Evolutionary conservation across 2,888 invertebrate species (phyloP).

Genomic region (Cerastis leucographa): DNA sequence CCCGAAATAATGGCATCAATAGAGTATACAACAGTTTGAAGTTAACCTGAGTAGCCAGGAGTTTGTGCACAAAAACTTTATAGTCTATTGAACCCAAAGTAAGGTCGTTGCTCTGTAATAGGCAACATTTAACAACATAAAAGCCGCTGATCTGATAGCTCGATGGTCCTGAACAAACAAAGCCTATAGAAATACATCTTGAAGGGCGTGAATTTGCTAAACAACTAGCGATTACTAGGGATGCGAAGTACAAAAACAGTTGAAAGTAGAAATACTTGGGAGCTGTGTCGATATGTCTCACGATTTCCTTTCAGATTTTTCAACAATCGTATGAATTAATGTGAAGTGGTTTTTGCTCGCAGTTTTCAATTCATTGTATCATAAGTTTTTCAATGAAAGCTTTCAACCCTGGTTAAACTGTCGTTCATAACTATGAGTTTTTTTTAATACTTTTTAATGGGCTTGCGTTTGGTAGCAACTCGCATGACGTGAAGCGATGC

Average conservation of each 20-base stretch:
- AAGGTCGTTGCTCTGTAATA: slow-evolving; percentile 43
- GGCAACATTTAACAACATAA: neutral
- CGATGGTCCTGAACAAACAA: slow-evolving; percentile 55
- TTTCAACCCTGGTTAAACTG: neutral
- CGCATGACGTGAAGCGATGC: too few species aligned
- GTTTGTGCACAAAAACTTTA: neutral
- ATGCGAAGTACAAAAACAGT: neutral
- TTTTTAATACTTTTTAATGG: too few species aligned
- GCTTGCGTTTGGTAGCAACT: too few species aligned
- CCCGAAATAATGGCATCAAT: neutral
- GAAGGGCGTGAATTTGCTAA: slow-evolving; percentile 37
- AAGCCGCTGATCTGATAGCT: slow-evolving; percentile 17
- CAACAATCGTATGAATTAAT: neutral
- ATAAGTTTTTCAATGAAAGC: neutral
- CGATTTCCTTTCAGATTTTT: neutral
- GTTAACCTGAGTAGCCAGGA: neutral
- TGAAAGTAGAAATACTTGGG: slow-evolving; percentile 4
- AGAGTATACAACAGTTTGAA: neutral
- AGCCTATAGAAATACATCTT: slow-evolving; percentile 40
- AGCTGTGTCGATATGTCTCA: neutral
- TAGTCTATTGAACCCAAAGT: slow-evolving; percentile 12
- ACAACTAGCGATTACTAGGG: slow-evolving; percentile 22
- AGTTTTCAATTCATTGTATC: slow-evolving; percentile 3
- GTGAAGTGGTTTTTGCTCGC: neutral
- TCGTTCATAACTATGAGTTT: neutral